Evolutionary conservation across 2,113 vertebrate species (phyloP), one percentile per base, ranked within the genome.

Genomic region (Oxyruncus cristatus): DNA sequence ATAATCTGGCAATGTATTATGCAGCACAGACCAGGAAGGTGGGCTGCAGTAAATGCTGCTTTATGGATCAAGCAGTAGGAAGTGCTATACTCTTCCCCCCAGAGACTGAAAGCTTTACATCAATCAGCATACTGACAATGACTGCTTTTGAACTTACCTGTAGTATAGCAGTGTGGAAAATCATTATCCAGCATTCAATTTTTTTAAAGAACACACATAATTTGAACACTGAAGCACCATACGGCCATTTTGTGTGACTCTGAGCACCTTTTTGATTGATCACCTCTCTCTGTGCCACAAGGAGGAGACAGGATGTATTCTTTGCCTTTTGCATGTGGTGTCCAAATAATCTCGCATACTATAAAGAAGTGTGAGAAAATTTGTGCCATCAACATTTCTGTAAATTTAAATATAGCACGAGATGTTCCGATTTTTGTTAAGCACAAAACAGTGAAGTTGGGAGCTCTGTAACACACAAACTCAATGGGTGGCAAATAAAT

Each of bases 91-190:
- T 95, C 87, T 96, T 97, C 65, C 87, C 96, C 92, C 91, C 78
- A 95, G 96, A 96, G 96, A 97, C 92, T 84, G 95, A 97, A 96
- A 94, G 95, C 96, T 97, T 97, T 97, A 97, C 96, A 97, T 97
- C 96, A 97, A 93, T 97, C 96, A 97, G 94, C 94, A 97, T 97
- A 95, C 95, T 96, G 96, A 97, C 97, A 97, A 97, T 97, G 96
- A 92, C 87, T 95, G 91, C 97, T 93, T 97, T 96, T 97, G 95
- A 97, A 97, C 95, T 94, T 97, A 95, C 95, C 95, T 94, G 93
- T 97, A 97, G 94, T 55, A 89, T 94, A 97, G 88, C 35, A 14
- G 71, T 91, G 87, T 94, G 89, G 97, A 89, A 97, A 97, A 97
- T 97, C 94, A 97, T 97, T 97, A 96, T 95, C 94, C 67, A 89